Evolutionary conservation across 2,888 invertebrate species (phyloP).

Genomic region (Rhamphomyia laevipes): DNA sequence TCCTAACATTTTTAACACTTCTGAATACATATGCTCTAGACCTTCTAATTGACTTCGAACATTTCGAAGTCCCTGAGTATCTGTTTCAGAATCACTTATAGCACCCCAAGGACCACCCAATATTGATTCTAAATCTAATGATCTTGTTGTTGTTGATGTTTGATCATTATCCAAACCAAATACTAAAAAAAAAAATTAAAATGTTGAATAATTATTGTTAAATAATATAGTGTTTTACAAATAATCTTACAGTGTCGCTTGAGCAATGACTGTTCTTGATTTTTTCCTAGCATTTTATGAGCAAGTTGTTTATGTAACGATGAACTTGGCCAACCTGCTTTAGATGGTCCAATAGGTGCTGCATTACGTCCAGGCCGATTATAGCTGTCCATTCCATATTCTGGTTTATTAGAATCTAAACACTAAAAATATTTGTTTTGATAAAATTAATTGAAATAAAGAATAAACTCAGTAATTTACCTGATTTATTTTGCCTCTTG

Average conservation of each 20-base stretch:
- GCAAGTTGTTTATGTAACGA: slow-evolving; percentile 16
- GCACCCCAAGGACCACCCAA: slow-evolving; percentile 49
- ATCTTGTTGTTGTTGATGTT: slow-evolving; percentile 66
- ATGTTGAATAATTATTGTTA: neutral
- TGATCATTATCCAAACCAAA: slow-evolving; percentile 63
- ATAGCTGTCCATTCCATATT: slow-evolving; percentile 42
- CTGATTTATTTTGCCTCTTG: slow-evolving; percentile 16
- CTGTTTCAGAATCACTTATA: slow-evolving; percentile 60
- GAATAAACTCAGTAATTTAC: slow-evolving; percentile 1
- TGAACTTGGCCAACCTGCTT: slow-evolving; percentile 19
- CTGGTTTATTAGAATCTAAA: slow-evolving; percentile 35
- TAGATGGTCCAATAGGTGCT: slow-evolving; percentile 24
- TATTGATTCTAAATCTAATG: slow-evolving; percentile 65
- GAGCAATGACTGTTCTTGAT: slow-evolving; percentile 18
- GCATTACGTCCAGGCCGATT: slow-evolving; percentile 31
- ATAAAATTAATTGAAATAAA: neutral
- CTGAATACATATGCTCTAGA: slow-evolving; percentile 66
- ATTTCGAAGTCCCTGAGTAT: slow-evolving; percentile 63
- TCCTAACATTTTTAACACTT: slow-evolving; percentile 46
- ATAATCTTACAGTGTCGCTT: slow-evolving; percentile 18
- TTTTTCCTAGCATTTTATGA: slow-evolving; percentile 13
- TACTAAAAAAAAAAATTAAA: slow-evolving; percentile 36
- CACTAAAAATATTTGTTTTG: slow-evolving; percentile 4
- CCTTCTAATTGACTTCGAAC: slow-evolving; percentile 72
- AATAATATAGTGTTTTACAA: neutral